phyloP scores from a whole-genome alignment of 2,113 vertebrate genomes.

The Dipodomys spectabilis region DNA sequence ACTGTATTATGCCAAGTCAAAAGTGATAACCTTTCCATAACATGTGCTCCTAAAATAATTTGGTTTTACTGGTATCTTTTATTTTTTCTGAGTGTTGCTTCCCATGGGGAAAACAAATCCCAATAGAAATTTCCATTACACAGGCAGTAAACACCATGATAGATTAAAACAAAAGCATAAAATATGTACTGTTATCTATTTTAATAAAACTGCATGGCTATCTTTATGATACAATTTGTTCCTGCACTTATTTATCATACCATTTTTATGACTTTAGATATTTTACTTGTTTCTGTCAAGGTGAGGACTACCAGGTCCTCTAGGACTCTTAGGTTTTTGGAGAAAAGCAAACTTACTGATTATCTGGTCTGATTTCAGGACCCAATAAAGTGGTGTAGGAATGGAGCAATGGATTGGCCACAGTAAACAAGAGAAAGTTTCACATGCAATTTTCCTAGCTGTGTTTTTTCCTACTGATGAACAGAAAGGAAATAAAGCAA shows the following conservation, averaged over 20 bases:
- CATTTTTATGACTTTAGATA: not conserved
- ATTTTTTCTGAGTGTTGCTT: constrained; percentile 49
- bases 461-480: not conserved
- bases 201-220: constrained; percentile 1
- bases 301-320: not conserved
- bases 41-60: constrained; percentile 66
- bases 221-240: constrained; percentile 3
- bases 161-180: constrained; percentile 57
- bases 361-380: not conserved
- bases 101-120: constrained; percentile 17
- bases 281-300: constrained; percentile 21
- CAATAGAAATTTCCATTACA: constrained; percentile 64
- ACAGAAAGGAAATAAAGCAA: not conserved
- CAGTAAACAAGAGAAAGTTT: not conserved
- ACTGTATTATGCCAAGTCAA: constrained; percentile 75
- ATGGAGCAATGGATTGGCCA: not conserved
- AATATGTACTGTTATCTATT: not conserved
- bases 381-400: not conserved
- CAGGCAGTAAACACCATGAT: constrained; percentile 39
- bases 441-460: not conserved
- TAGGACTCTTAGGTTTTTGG: not conserved
- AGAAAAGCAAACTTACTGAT: not conserved
- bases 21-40: constrained; percentile 76
- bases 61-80: constrained; percentile 54
- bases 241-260: not conserved